Base-by-base conservation (phyloP, 2,888 invertebrate genomes). In the Caenorhabditis plicata region DNA sequence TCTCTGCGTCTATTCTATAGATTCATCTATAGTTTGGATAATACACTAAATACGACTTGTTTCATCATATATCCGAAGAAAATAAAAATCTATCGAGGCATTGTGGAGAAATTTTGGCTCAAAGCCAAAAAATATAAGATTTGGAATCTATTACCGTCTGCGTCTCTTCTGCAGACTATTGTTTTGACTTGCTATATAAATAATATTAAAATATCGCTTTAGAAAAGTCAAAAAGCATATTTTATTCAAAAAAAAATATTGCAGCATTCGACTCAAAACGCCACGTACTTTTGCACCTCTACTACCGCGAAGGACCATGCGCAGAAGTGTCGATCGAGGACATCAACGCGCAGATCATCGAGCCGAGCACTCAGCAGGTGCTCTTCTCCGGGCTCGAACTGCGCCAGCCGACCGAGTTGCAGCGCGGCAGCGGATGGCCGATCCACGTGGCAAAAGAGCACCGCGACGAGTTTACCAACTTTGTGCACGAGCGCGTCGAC, bases 291-390 rank as follows among this genome's bases (percentile, higher is more conserved):
- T 58, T 77, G 29, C 69, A 68, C 29, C 53, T 78, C 26, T 78
- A 78, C 65, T 78, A 72, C 63, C 77, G 78, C 45, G 77, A 78
- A 38, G 78, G 78, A 31, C 78, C 78, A 4, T 64, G 72, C 22
- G 44, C 51, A 11, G 78, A 78, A 49, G 68, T 78, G 3, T 47
- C 44, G 5, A 61, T 79, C 13, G 68, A 71, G 32, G 70, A 71
- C 29, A 71, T 73, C 42, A 56, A 51, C 19, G 61, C 61, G 3
- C 51, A 61, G 49, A 55, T 61, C 43, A 33, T 55, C 25, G 61
- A 61, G 40, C 55, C 55, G 23, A 48, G 26, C 20, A 61, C 61
- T n/a, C 51, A 52, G 39, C 48, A 61, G 46, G 45, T 48, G 11
- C 41, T 61, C 23, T 55, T 61, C 40, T 40, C 50, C 20, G 61